Base-by-base conservation (phyloP, 2,797 vertebrate genomes). In the Diplodus sargus region DNA sequence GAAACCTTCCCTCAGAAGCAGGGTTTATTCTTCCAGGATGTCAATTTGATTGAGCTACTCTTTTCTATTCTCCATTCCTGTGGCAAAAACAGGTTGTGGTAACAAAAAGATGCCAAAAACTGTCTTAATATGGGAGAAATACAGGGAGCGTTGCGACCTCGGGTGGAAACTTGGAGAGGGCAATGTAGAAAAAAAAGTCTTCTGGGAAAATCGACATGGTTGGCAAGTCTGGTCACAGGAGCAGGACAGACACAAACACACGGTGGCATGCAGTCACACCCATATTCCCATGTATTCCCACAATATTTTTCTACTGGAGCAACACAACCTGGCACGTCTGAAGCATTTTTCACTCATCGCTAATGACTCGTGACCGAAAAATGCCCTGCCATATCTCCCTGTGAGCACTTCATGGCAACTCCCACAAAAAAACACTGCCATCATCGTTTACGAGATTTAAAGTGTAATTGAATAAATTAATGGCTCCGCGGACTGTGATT, bases 381-480 rank as follows among this genome's bases (percentile, higher is more conserved):
- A 61, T 53, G 20, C 7, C 18, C 49, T 9, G 18, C 65, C 69
- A 66, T 62, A 22, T 63, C 54, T 67, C 77, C 64, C 28, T 28
- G 43, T 34, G 42, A 71, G 72, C 47, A 67, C 72, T 71, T 57
- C 45, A 74, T 14, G 16, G 66, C 49, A 60, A 70, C 66, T 69
- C 70, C 60, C 61, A 61, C 51, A 34, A 28, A 10, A 3, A 75
- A 75, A 49, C 9, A 17, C 4, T 54, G 56, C 34, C 45, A 56
- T 66, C n/a, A 13, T 58, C 16, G 0, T 67, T 84, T 51, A 60
- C 51, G 62, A 60, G 8, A 76, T 68, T 76, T 52, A 30, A 77
- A 73, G 74, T 51, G 49, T 62, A 79, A 70, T 45, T 70, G 56
- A 76, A 81, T 54, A 78, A 89, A 79, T 58, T 13, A 84, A 85